Evolutionary conservation across 2,797 vertebrate species (phyloP), one percentile per base, ranked within the genome.

Genomic region (Lateolabrax maculatus): DNA sequence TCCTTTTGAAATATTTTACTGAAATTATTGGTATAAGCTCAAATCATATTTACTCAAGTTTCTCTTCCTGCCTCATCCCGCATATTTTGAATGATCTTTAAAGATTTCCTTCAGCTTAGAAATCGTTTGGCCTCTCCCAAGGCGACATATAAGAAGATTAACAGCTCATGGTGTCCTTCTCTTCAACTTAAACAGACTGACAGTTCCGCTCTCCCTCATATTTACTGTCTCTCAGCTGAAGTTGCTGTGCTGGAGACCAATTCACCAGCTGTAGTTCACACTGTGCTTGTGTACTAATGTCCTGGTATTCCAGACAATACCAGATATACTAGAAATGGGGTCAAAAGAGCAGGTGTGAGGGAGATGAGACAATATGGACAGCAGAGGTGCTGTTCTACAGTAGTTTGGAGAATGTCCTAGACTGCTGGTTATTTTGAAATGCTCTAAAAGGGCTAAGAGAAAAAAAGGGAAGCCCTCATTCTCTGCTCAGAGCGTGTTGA

Each of bases 401-500:
- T 72, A 72, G 87, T 72, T 85, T 77, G 72, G 86, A 91, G 93
- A 94, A 93, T 56, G 78, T 83, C 83, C 93, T 78, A 34, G 90
- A 89, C 48, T 64, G 43, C 67, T 75, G 71, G 67, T 77, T 76
- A 79, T 88, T 81, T 82, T 84, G 46, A 79, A 86, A 75, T 52
- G 81, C 76, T 90, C 81, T 75, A 80, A 85, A 87, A 89, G 80
- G 84, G 75, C 71, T 49, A 43, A 48, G 64, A 75, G 71, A 37
- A 8, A 61, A 79, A 87, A 75, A 36, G 48, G 60, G 56, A 25
- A 56, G 75, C 69, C 80, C 51, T 71, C 46, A 36, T 75, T 84
- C 56, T 75, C 18, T 84, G 74, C 56, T 74, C 78, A 67, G 34
- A 77, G 51, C 44, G 7, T 44, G 49, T 23, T 55, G 21, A 55